Evolutionary conservation across 2,113 vertebrate species (phyloP).

Genomic region (Pseudorhombus dupliciocellatus): DNA sequence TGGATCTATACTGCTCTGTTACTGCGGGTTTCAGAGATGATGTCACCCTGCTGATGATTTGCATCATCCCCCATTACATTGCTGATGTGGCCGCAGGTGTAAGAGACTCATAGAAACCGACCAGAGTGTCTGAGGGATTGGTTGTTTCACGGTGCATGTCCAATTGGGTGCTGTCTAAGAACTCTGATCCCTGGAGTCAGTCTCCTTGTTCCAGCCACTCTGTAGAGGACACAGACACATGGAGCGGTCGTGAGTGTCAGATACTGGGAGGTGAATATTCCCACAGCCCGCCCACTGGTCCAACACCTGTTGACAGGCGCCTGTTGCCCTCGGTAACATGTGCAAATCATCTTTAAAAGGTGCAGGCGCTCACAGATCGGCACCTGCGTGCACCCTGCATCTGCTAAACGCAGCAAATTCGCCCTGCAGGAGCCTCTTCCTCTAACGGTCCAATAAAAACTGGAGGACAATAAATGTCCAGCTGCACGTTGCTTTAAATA

Average conservation of each 20-base stretch:
- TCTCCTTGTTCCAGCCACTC: background rate
- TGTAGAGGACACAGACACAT: too few relatives aligned
- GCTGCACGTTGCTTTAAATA: conserved; percentile 31
- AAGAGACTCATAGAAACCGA: background rate
- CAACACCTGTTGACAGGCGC: conserved; percentile 38
- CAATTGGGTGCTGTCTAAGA: too few relatives aligned
- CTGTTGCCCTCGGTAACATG: conserved; percentile 13
- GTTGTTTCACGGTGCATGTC: background rate
- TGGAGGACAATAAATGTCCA: conserved; percentile 44
- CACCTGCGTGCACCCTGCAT: conserved; percentile 7
- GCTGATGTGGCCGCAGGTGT: background rate
- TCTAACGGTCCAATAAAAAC: conserved; percentile 36
- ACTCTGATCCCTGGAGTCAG: too few relatives aligned
- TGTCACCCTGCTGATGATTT: background rate
- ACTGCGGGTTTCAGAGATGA: background rate
- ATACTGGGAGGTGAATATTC: conserved; percentile 13
- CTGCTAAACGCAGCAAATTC: conserved; percentile 12
- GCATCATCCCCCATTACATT: background rate
- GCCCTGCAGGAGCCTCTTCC: conserved; percentile 11
- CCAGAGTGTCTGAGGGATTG: background rate
- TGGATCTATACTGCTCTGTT: background rate
- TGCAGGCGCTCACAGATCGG: background rate
- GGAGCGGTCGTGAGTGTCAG: background rate
- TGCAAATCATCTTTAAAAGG: conserved; percentile 33
- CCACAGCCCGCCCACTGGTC: conserved; percentile 15